Percentiles rank a stretch among this genome's conserved stretches.
phyloP scores from a whole-genome alignment of 2,797 vertebrate species.

The Clarias fuscus region DNA sequence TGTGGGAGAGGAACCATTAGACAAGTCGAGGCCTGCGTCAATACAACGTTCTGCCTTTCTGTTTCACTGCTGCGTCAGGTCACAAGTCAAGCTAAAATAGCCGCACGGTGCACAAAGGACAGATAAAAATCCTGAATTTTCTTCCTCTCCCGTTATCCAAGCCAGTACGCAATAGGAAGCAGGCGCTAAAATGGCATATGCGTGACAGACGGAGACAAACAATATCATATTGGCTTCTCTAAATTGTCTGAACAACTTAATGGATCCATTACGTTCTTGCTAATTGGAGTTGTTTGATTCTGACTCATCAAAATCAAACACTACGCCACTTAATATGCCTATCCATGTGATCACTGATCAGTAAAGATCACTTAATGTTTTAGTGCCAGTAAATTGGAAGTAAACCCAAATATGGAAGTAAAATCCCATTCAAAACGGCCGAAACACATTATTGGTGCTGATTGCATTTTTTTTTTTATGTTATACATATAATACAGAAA shows the following conservation, averaged over 20 bases:
- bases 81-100: conserved; percentile 35
- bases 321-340: neutral
- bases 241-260: neutral
- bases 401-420: neutral
- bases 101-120: neutral
- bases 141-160: neutral
- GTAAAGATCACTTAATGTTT: neutral
- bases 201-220: neutral
- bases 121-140: neutral
- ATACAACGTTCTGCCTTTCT: conserved; percentile 52
- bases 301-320: neutral
- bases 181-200: neutral
- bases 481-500: too few relatives aligned
- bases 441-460: too few relatives aligned
- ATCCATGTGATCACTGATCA: neutral
- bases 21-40: conserved; percentile 51
- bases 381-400: neutral
- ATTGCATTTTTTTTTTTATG: too few relatives aligned
- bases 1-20: conserved; percentile 72
- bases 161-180: neutral
- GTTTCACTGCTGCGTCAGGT: conserved; percentile 36
- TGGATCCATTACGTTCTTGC: neutral
- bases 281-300: neutral
- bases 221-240: neutral
- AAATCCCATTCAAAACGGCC: too few relatives aligned